Evolutionary conservation across 2,113 vertebrate species (phyloP), one percentile per base, ranked within the genome.

Genomic region (Sprattus sprattus): DNA sequence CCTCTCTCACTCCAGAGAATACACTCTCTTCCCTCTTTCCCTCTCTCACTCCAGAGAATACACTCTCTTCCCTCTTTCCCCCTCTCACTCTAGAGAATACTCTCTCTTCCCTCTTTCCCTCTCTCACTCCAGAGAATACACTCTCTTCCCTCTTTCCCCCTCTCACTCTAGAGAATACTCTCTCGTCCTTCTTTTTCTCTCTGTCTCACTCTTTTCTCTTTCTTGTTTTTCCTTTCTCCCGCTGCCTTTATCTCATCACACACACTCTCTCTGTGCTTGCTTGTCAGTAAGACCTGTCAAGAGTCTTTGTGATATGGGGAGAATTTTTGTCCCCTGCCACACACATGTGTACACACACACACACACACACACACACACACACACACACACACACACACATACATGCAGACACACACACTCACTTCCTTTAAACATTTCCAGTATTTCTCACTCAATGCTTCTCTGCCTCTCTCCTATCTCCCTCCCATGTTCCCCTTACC

Each of bases 261-360:
- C 25, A 39, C 67, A 15, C 28, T 78, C 25, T 39, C 9, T 67
- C 28, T 39, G 32, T 13, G 32, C 71, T 78, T 78, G 71, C 44
- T 78, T 78, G 71, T 78, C 71, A 78, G 71, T 4, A 10, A 78
- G 71, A 16, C 71, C 13, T 32, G 71, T 78, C 71, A 78, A 78
- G 25, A 78, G 71, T 28, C 71, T 15, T 78, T 32, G 28, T 78
- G 71, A 78, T 78, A 78, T 78, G 71, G 16, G 71, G 28, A 78
- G 71, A 78, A 16, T 78, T 6, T 78, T 32, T 7, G 18, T 54
- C 67, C 13, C 25, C 71, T 78, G 71, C 67, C 67, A 75, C 67
- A 32, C 67, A 39, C 67, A 39, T 32, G 15, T 13, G 10, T 32
- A 11, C 60, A 25, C n/a, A 67, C 64, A 67, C 6, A 5, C n/a